Conservation (phyloP, 2,888 invertebrate species). For the Quadriops clusia region DNA sequence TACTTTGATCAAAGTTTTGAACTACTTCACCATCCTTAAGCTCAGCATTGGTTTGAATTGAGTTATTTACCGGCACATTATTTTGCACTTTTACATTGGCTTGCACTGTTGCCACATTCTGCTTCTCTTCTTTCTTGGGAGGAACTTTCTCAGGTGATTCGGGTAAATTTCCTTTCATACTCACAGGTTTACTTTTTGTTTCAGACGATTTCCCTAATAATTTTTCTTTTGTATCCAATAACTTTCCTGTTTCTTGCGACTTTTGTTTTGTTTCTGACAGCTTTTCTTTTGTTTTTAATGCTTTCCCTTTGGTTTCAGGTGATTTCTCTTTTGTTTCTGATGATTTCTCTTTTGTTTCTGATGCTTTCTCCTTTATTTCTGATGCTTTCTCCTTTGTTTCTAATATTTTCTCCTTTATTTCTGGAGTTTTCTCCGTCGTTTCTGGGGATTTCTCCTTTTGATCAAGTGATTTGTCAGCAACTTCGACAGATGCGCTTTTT, state of each 20-base stretch:
- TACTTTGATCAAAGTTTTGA: no score
- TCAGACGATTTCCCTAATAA: slow-evolving; percentile 2
- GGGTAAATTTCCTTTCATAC: slow-evolving; percentile 18
- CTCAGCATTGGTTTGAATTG: no score
- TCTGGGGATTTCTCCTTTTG: slow-evolving; percentile 22
- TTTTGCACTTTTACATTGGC: no score
- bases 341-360: no score
- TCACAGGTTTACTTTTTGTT: slow-evolving; percentile 5
- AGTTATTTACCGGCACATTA: not conserved
- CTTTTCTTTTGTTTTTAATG: no score
- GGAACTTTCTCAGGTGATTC: not conserved
- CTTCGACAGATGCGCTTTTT: slow-evolving; percentile 13
- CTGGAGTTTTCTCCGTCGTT: slow-evolving; percentile 14
- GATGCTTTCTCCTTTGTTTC: slow-evolving; percentile 21
- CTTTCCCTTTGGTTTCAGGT: no score
- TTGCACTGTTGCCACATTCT: slow-evolving; percentile 4
- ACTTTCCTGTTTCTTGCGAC: slow-evolving; percentile 3
- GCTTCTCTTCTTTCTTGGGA: slow-evolving; percentile 4
- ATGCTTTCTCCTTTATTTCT: no score
- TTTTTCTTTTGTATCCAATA: not conserved
- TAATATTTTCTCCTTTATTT: slow-evolving; percentile 29
- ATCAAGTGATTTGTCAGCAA: slow-evolving; percentile 16
- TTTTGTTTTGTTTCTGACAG: no score
- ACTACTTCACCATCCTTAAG: no score
- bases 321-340: no score